Base-by-base conservation (phyloP, 1,140 invertebrate species). In the Leptopilina boulardi region DNA sequence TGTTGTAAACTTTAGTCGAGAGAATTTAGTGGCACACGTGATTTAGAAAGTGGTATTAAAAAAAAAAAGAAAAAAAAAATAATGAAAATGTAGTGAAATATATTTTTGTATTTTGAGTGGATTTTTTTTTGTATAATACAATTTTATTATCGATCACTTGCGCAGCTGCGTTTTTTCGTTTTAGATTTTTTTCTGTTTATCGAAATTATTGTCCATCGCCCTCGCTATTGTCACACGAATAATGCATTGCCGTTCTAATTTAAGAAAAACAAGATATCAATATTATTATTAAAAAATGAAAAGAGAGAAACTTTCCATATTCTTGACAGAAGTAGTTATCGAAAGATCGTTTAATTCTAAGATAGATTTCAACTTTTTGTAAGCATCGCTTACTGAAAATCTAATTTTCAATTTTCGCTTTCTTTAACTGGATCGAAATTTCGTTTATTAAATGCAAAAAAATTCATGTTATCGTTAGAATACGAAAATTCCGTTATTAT, bases 101-200 rank as follows among this genome's bases (percentile, higher is more conserved):
- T 66, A 66, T 66, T 66, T 66, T 66, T 66, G 59, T 66, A 66
- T 66, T 66, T 66, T 66, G 23, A 66, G 59, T 66, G 59, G 11
- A 8, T 66, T 66, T 66, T 66, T 66, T 66, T 66, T 66, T 66
- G 26, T 66, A 66, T 66, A 26, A 30, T 66, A 66, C 59, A 13
- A 23, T 66, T 66, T 66, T 66, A 66, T 66, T 66, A 30, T 66
- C 59, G 3, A 66, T 66, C 59, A 66, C 59, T 30, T 66, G 59
- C 26, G 59, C 59, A 66, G 59, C 59, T 66, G 59, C 26, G 59
- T 66, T 66, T 66, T 59, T n/a, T 66, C 26, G 59, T 66, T 66
- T 66, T 66, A n/a, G 59, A n/a, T 30, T 66, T 59, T 30, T 30
- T 66, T 66, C 23, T 15, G 23, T 30, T 66, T 30, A n/a, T 11